These are phyloP conservation scores for Euschistus heros DNA, from an alignment of 1,140 invertebrate genomes.

Conservation along the genomic window DNA sequence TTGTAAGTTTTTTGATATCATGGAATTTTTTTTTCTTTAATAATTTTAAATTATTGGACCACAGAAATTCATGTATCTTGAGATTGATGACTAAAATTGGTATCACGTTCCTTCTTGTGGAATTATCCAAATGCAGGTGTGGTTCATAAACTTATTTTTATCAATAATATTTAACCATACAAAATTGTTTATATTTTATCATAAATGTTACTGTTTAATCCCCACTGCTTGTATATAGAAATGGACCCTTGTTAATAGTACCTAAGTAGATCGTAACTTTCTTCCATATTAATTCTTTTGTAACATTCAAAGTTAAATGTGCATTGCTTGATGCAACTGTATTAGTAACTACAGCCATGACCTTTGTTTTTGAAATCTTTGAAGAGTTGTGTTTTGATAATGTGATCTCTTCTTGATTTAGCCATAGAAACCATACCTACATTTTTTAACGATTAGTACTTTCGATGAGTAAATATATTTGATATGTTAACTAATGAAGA, in stretches of 20 bases:
- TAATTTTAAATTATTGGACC: too few relatives aligned
- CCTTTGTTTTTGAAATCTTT: neutral
- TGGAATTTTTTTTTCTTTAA: too few relatives aligned
- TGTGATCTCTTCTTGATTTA: too few relatives aligned
- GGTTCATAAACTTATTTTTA: conserved; percentile 11
- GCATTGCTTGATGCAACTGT: neutral
- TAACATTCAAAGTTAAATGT: neutral
- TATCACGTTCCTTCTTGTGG: neutral
- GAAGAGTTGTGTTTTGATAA: neutral
- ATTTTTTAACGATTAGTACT: too few relatives aligned
- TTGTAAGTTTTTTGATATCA: too few relatives aligned
- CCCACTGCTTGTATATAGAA: conserved; percentile 13
- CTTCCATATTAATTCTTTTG: conserved; percentile 8
- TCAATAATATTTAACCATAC: conserved; percentile 12
- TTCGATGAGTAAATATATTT: too few relatives aligned
- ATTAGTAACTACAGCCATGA: neutral
- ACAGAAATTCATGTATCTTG: too few relatives aligned
- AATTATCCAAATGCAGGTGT: neutral
- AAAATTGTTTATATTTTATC: conserved; percentile 17
- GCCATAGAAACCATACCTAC: too few relatives aligned
- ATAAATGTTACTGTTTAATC: conserved; percentile 12
- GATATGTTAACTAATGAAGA: too few relatives aligned
- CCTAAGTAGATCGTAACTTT: conserved; percentile 8
- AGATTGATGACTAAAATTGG: neutral
- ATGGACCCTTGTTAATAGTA: neutral